Evolutionary conservation across 2,113 vertebrate species (phyloP), one percentile per base, ranked within the genome.

Genomic region (Solea solea): DNA sequence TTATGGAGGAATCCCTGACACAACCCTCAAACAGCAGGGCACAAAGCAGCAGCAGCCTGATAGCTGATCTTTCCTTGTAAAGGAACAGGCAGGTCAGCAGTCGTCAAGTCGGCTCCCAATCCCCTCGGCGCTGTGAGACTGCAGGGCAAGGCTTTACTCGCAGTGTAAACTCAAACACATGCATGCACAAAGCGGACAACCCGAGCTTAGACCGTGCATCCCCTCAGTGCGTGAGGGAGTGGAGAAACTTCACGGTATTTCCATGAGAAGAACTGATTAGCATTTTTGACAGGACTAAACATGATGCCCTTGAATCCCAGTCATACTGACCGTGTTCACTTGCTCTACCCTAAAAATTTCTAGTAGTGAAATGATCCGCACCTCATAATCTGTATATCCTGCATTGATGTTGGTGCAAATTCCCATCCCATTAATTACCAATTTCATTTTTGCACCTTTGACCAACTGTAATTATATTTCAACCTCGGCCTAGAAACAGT

Each of bases 21-120:
- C 88, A 84, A 68, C 73, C 81, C 72, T 91, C 87, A 92, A 91
- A 93, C 90, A 93, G 93, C 92, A 90, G 93, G 92, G 58, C 89
- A 88, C 90, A 92, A 91, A 93, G 91, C 84, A 69, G 74, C 77
- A 80, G 75, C 76, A 72, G 88, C 69, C 89, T 69, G 80, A 84
- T 87, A 78, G 89, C 87, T 81, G 89, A 90, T 90, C 88, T 85
- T 65, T 65, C 60, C 88, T 86, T 89, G 90, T 93, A 90, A 92
- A 93, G 85, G 76, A 81, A 72, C 83, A 88, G 65, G 78, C 72
- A 46, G 76, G 86, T 88, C 87, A 90, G 82, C 69, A 16, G 70
- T 81, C 63, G 64, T 79, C 74, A 74, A 83, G 60, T 81, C 57
- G 57, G 72, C 77, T 84, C 69, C 65, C 81, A 79, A 86, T 87